These are phyloP conservation scores for Busseola fusca DNA, from an alignment of 2,888 invertebrate genomes.

Conservation along the genomic window DNA sequence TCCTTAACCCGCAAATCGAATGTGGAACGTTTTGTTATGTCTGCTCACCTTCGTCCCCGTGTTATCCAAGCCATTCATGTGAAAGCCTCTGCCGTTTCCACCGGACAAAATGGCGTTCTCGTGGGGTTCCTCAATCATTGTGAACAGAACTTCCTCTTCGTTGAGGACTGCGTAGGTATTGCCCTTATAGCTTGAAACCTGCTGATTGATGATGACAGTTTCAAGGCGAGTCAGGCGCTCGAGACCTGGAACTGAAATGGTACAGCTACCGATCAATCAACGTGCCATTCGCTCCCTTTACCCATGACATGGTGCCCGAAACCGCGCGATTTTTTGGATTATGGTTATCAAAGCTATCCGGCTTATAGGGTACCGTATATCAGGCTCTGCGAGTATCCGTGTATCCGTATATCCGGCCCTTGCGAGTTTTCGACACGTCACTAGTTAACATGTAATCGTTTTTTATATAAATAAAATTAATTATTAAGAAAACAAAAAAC, in stretches of 20 bases:
- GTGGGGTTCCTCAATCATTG: slow-evolving; percentile 17
- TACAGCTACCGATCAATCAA: not conserved
- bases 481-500: no score
- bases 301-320: not conserved
- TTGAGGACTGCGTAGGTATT: slow-evolving; percentile 20
- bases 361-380: not conserved
- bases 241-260: slow-evolving; percentile 23
- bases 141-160: slow-evolving; percentile 22
- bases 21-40: not conserved
- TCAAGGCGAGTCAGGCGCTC: slow-evolving; percentile 19
- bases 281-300: not conserved
- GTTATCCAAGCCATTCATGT: slow-evolving; percentile 34
- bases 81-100: slow-evolving; percentile 28
- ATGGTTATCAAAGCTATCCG: not conserved
- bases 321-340: not conserved
- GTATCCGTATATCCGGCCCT: no score
- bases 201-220: slow-evolving; percentile 29
- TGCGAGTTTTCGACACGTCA: not conserved
- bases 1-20: no score
- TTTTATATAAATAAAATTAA: no score
- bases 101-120: slow-evolving; percentile 14
- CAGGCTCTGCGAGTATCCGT: not conserved
- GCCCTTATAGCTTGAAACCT: slow-evolving; percentile 21
- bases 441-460: not conserved
- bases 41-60: slow-evolving; percentile 18